Conservation (phyloP, 2,797 vertebrate species). For the Cirrhinus mrigala region DNA sequence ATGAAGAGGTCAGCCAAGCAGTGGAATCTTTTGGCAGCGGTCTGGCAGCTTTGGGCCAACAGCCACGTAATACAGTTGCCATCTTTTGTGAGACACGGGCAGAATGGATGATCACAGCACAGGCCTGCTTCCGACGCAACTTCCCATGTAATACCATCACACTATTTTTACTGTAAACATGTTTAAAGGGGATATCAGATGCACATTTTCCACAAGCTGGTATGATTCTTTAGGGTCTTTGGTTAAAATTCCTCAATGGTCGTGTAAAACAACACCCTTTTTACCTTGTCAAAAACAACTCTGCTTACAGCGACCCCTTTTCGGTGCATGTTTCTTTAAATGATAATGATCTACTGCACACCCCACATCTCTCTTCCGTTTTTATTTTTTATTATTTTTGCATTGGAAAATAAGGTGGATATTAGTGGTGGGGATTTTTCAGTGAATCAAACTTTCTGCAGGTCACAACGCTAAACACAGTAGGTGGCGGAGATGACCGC, state of each 20-base stretch:
- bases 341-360: no score
- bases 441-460: neutral
- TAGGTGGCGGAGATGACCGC: neutral
- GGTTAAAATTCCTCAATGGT: no score
- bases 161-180: neutral
- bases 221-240: no score
- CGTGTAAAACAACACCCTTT: no score
- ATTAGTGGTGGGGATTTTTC: neutral
- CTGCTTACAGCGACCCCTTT: no score
- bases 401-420: neutral
- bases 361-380: no score
- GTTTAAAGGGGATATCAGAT: neutral
- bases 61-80: slow-evolving; percentile 80
- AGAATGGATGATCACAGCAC: slow-evolving; percentile 87
- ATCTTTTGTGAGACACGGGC: slow-evolving; percentile 89
- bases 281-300: no score
- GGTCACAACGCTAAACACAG: neutral
- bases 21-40: slow-evolving; percentile 80
- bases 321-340: no score
- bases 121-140: slow-evolving; percentile 88
- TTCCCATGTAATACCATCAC: slow-evolving; percentile 80
- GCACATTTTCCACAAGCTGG: no score
- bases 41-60: slow-evolving; percentile 80
- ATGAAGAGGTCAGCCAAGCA: slow-evolving; percentile 78
- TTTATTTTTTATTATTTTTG: no score